phyloP scores from a whole-genome alignment of 2,888 invertebrate genomes.

The Lepidochitona cinerea region DNA sequence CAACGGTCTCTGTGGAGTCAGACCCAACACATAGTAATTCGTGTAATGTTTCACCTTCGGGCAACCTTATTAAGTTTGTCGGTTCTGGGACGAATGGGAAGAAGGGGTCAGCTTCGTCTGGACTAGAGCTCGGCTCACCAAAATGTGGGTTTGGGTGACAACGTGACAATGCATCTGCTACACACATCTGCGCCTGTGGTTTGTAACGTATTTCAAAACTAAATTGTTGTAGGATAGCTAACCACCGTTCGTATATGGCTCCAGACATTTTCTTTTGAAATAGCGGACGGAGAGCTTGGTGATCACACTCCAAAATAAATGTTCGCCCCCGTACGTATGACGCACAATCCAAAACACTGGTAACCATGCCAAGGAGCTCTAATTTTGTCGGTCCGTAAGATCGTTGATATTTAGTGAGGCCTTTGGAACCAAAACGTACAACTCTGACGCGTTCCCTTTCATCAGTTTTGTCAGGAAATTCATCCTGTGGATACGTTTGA shows the following conservation, averaged over 20 bases:
- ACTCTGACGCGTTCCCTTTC: neutral
- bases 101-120: conserved; percentile 2
- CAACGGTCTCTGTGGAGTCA: neutral
- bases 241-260: conserved; percentile 3
- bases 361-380: conserved; percentile 3
- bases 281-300: neutral
- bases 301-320: conserved; percentile 5
- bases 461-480: too few relatives aligned
- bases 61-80: neutral
- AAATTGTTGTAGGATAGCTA: neutral
- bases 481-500: neutral
- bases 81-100: conserved; percentile 5
- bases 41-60: neutral
- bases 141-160: neutral
- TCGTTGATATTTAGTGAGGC: neutral
- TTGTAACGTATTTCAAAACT: conserved; percentile 1
- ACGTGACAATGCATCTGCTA: neutral
- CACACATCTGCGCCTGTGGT: neutral
- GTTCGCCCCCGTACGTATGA: neutral
- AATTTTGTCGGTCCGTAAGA: conserved; percentile 1
- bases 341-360: neutral
- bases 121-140: neutral
- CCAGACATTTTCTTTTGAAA: neutral
- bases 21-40: neutral
- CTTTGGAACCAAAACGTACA: neutral